phyloP scores from a whole-genome alignment of 2,797 vertebrate genomes.

The Pipistrellus pipistrellus region DNA sequence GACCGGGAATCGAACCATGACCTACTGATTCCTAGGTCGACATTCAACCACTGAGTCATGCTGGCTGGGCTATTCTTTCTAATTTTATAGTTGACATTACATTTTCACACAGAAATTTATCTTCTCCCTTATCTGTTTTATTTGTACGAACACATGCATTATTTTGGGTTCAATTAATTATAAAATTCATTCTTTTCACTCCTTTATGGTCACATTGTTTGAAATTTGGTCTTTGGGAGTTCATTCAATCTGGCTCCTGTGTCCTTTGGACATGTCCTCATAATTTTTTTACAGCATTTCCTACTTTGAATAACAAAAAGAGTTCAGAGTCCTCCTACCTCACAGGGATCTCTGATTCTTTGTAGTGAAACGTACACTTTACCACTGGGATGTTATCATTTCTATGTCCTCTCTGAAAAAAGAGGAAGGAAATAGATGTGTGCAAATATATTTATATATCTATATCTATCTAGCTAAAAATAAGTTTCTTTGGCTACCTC shows the following conservation, averaged over 20 bases:
- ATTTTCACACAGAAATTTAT: neutral
- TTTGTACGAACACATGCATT: neutral
- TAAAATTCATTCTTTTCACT: constrained; percentile 21
- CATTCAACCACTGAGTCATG: too few species aligned
- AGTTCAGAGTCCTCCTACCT: neutral
- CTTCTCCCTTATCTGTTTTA: neutral
- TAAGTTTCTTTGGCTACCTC: neutral
- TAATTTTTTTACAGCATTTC: neutral
- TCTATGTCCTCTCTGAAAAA: neutral
- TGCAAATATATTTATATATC: neutral
- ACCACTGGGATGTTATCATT: neutral
- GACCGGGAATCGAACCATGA: too few species aligned
- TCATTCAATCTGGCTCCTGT: neutral
- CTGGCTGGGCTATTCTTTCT: neutral
- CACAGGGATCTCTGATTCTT: neutral
- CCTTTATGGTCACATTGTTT: constrained; percentile 7
- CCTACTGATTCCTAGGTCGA: too few species aligned
- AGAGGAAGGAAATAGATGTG: neutral
- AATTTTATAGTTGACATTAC: constrained; percentile 3
- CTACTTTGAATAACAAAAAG: constrained; percentile 10
- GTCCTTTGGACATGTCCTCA: neutral
- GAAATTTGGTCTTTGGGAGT: neutral
- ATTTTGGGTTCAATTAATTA: constrained; percentile 17
- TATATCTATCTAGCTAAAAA: constrained; percentile 12
- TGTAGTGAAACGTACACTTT: neutral